Percentiles rank a stretch among this genome's conserved stretches.
phyloP scores from a whole-genome alignment of 37 sponge, comb jelly and placozoan genomes.

The Geodia barretti region DNA sequence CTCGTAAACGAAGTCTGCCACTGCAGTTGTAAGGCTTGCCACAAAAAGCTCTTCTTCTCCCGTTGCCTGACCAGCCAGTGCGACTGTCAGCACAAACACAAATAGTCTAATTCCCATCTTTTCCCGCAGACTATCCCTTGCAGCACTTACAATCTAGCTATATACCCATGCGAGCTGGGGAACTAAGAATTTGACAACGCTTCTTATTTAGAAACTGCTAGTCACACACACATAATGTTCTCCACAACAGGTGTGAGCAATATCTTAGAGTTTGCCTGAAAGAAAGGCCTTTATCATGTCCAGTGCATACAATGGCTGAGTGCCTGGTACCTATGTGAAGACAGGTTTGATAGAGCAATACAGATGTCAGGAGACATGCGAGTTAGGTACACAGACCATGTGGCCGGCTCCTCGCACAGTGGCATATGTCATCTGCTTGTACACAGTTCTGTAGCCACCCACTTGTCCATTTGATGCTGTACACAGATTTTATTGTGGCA shows the following conservation, averaged over 20 bases:
- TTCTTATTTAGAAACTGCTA: no score
- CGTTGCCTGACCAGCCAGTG: no score
- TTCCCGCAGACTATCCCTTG: no score
- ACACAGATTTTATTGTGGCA: neutral
- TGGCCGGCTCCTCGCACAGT: constrained; percentile 67
- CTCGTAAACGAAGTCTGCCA: neutral
- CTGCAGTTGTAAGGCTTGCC: neutral
- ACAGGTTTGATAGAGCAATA: neutral
- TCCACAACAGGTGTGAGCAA: neutral
- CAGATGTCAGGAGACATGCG: neutral
- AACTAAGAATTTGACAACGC: no score
- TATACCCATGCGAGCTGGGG: no score
- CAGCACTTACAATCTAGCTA: no score
- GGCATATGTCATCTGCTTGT: constrained; percentile 55
- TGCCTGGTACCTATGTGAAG: neutral
- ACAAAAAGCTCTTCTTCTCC: neutral
- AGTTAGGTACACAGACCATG: constrained; percentile 32
- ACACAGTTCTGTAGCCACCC: constrained; percentile 51
- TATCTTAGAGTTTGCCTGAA: constrained; percentile 4
- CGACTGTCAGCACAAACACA: no score
- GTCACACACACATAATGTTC: neutral
- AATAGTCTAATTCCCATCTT: no score
- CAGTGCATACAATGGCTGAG: constrained; percentile 30
- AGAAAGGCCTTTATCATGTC: constrained; percentile 22
- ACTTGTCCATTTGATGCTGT: constrained; percentile 34